phyloP scores from a whole-genome alignment of 2,888 invertebrate genomes.

The Troilus luridus region DNA sequence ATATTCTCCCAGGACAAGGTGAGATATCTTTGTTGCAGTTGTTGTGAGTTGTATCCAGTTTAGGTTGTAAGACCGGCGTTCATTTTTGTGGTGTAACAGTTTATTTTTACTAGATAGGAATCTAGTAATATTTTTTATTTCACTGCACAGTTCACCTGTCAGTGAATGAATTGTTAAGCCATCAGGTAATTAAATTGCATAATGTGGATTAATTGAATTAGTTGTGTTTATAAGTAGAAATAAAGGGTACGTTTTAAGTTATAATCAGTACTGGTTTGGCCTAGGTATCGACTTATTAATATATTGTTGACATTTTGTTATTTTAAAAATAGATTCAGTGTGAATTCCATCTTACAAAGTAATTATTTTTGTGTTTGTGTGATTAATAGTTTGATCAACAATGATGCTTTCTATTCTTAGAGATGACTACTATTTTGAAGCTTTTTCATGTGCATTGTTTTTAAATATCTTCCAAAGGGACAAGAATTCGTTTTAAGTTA shows the following conservation, averaged over 20 bases:
- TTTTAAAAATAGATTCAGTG: not conserved
- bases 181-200: slow-evolving; percentile 46
- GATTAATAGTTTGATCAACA: not conserved
- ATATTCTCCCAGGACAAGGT: not conserved
- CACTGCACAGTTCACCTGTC: slow-evolving; percentile 55
- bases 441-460: not conserved
- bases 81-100: not conserved
- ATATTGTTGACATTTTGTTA: not conserved
- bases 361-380: not conserved
- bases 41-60: not conserved
- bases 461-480: not conserved
- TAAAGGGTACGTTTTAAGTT: not conserved
- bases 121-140: slow-evolving; percentile 43
- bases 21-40: not conserved
- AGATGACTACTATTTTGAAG: not conserved
- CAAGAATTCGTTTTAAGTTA: not conserved
- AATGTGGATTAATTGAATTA: not conserved
- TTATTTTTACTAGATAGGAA: not conserved
- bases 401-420: not conserved
- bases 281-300: not conserved
- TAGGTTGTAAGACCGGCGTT: slow-evolving; percentile 11
- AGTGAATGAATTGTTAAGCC: slow-evolving; percentile 46
- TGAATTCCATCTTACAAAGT: not conserved
- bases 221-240: not conserved
- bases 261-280: not conserved